phyloP scores from a whole-genome alignment of 92 coral and sea anemone genomes.

The Galaxea fascicularis region DNA sequence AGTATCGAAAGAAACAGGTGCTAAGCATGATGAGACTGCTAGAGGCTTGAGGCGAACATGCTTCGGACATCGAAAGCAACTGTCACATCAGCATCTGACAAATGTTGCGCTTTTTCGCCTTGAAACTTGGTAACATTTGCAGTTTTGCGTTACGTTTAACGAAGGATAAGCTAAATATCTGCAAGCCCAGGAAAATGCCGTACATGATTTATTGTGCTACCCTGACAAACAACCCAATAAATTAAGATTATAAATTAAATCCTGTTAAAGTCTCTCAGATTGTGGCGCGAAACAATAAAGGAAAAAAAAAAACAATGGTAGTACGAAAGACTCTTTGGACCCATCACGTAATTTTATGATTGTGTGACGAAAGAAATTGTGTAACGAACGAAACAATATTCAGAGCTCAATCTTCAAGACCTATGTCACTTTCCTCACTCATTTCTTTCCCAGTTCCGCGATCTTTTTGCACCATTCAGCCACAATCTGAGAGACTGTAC shows the following conservation, averaged over 20 bases:
- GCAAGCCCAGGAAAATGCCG: constrained; percentile 26
- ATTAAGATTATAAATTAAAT: constrained; percentile 41
- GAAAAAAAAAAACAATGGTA: too few relatives aligned
- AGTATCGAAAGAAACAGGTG: not conserved
- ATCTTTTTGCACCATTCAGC: not conserved
- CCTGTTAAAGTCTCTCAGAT: not conserved
- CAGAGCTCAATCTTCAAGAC: not conserved
- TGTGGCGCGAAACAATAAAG: not conserved
- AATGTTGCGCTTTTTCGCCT: not conserved
- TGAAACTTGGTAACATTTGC: constrained; percentile 5
- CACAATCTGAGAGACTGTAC: constrained; percentile 18
- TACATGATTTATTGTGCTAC: constrained; percentile 31
- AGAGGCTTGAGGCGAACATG: not conserved
- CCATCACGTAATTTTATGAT: not conserved
- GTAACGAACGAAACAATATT: not conserved
- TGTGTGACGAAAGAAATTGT: not conserved
- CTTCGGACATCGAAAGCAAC: constrained; percentile 24
- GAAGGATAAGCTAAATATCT: constrained; percentile 12
- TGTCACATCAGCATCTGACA: constrained; percentile 24
- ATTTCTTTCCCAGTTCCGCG: not conserved
- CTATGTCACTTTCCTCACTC: not conserved
- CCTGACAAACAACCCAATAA: constrained; percentile 46
- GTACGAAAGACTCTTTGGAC: not conserved
- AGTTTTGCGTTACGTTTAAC: constrained; percentile 33
- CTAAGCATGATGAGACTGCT: not conserved